Evolutionary conservation across 2,797 vertebrate genomes (phyloP).

Genomic region (Manis javanica): DNA sequence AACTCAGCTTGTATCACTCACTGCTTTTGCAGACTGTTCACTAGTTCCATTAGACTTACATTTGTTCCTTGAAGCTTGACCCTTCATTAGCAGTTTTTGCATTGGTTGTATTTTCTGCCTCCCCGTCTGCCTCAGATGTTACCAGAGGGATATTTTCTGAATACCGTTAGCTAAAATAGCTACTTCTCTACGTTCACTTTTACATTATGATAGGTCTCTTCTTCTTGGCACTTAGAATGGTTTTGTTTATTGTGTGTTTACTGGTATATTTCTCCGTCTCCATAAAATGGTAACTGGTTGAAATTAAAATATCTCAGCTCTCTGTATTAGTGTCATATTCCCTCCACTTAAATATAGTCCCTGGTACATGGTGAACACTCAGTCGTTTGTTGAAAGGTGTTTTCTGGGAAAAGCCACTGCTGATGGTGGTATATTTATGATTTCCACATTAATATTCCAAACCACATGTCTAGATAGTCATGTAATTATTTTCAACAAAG

Average conservation of each 20-base stretch:
- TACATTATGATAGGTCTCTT: not conserved
- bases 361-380: not conserved
- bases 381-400: not conserved
- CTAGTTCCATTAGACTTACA: not conserved
- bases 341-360: not conserved
- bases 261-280: not conserved
- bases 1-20: not conserved
- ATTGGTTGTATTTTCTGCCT: not conserved
- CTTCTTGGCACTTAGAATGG: not conserved
- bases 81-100: not conserved
- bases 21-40: not conserved
- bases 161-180: not conserved
- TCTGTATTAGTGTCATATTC: not conserved
- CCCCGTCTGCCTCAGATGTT: not conserved
- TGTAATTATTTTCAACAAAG: conserved; percentile 62
- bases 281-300: not conserved
- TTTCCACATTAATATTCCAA: conserved; percentile 28
- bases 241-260: not conserved
- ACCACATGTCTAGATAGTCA: not conserved
- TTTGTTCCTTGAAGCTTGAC: not conserved
- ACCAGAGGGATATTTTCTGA: not conserved
- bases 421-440: not conserved
- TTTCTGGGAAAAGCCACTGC: not conserved
- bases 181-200: not conserved
- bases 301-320: not conserved